phyloP scores from a whole-genome alignment of 2,888 invertebrate species.

The Agrotis exclamationis region DNA sequence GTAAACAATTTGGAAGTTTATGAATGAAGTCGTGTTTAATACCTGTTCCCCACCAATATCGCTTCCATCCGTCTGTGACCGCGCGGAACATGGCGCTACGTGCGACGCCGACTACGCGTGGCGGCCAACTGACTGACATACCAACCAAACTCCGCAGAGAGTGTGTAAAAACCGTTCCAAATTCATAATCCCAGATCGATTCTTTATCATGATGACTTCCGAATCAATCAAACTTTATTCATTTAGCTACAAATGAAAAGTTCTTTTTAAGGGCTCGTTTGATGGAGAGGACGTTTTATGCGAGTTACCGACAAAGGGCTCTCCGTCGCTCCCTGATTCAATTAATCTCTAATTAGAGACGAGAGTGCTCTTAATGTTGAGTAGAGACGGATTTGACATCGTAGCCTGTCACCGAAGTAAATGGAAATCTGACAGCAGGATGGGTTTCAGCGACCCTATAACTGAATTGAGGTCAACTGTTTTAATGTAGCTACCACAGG shows the following conservation, averaged over 20 bases:
- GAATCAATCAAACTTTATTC: conserved; percentile 46
- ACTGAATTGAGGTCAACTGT: conserved; percentile 81
- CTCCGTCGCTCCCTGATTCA: conserved; percentile 83
- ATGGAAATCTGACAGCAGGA: conserved; percentile 86
- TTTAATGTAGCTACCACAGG: conserved; percentile 49
- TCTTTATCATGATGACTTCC: conserved; percentile 37
- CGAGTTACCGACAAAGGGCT: conserved; percentile 79
- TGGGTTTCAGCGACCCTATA: conserved; percentile 74
- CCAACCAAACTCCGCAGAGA: conserved; percentile 64
- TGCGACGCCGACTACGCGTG: conserved; percentile 83
- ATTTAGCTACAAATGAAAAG: conserved; percentile 47
- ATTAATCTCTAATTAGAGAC: conserved; percentile 89
- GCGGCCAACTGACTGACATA: conserved; percentile 81
- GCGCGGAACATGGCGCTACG: conserved; percentile 87
- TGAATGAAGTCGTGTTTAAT: conserved; percentile 85
- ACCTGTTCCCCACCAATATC: conserved; percentile 90
- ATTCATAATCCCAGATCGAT: conserved; percentile 66
- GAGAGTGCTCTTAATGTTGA: conserved; percentile 89
- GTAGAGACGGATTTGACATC: conserved; percentile 86
- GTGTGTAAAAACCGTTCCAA: conserved; percentile 69
- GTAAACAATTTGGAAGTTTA: conserved; percentile 74
- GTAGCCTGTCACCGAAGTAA: conserved; percentile 83
- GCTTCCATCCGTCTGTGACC: conserved; percentile 87
- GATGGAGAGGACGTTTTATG: conserved; percentile 71
- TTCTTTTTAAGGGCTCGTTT: conserved; percentile 62